phyloP scores from a whole-genome alignment of 2,113 vertebrate species.

The Cryptomyrus ogoouensis region DNA sequence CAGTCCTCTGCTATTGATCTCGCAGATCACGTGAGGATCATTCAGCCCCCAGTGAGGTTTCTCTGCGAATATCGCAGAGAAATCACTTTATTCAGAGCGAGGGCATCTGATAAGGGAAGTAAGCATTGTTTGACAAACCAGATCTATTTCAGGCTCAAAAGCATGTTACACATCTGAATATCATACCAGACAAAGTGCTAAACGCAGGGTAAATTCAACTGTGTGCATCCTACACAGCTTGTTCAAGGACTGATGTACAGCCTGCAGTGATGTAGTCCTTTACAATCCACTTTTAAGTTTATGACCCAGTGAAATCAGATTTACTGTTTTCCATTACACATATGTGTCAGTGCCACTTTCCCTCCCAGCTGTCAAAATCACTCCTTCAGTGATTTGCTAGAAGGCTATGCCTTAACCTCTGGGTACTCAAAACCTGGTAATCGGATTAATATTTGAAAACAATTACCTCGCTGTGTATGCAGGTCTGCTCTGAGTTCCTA shows the following conservation, averaged over 20 bases:
- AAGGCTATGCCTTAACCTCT: neutral
- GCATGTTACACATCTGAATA: neutral
- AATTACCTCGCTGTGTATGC: neutral
- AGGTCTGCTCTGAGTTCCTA: neutral
- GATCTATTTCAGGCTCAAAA: neutral
- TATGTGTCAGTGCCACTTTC: neutral
- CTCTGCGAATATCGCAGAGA: constrained; percentile 34
- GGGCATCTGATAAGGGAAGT: neutral
- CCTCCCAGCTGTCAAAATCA: neutral
- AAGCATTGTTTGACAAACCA: neutral
- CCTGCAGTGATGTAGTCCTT: neutral
- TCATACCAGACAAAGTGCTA: neutral
- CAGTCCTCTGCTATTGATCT: constrained; percentile 41
- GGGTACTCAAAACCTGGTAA: neutral
- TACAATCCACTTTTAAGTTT: neutral
- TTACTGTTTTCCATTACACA: neutral
- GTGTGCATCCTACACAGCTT: neutral
- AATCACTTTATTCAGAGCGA: neutral
- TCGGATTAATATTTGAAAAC: neutral
- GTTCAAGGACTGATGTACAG: neutral
- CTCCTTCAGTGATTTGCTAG: neutral
- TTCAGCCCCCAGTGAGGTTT: neutral
- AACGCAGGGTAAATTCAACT: neutral
- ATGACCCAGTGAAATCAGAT: constrained; percentile 5
- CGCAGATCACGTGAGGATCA: constrained; percentile 38